Evolutionary conservation across 2,797 vertebrate genomes (phyloP), one percentile per base, ranked within the genome.

Genomic region (Hypotaenidia okinawae): DNA sequence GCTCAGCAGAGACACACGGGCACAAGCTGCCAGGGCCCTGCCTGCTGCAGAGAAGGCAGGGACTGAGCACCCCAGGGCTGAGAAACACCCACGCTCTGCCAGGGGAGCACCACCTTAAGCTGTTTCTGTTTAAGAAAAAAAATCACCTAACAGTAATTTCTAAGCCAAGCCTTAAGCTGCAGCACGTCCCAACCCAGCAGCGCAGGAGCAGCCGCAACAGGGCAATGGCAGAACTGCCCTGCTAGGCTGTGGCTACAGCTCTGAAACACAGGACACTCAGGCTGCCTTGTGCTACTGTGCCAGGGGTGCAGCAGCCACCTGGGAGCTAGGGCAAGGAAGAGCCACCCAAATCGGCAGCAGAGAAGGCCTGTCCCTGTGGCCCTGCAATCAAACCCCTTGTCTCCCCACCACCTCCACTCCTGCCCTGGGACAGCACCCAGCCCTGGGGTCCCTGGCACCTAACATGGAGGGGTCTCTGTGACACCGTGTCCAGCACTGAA

Each of bases 401-500:
- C 24, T 39, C 37, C 33, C 19, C 13, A 27, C 13, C 19, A 41
- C 18, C 30, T 49, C 78, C 8, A 5, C 3, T 54, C 23, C 11
- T 37, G 39, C 24, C 39, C 16, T 13, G 6, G 30, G n/a, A 35
- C 15, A 23, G 51, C 3, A 3, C 19, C 27, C 28, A 33, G 37
- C 14, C 47, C 45, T 3, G 4, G 39, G 16, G 16, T 43, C 6
- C 41, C n/a, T 18, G 61, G 13, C 51, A 61, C 59, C 52, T 2
- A 28, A 7, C 32, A 35, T 27, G 2, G 16, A 25, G 55, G 45
- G 22, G 47, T 21, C 66, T 33, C 47, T 10, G 35, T 6, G 57
- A 43, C 47, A 23, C 23, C 0, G 0, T 0, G 0, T 14, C 32
- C 28, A 4, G 7, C 45, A 55, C n/a, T 2, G 7, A 22, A 59